A percentile compares a stretch with the other conserved stretches of the same genome.
These are phyloP conservation scores for Phalacrocorax brasilianus DNA, from an alignment of 2,113 vertebrate genomes.

Conservation along the genomic window DNA sequence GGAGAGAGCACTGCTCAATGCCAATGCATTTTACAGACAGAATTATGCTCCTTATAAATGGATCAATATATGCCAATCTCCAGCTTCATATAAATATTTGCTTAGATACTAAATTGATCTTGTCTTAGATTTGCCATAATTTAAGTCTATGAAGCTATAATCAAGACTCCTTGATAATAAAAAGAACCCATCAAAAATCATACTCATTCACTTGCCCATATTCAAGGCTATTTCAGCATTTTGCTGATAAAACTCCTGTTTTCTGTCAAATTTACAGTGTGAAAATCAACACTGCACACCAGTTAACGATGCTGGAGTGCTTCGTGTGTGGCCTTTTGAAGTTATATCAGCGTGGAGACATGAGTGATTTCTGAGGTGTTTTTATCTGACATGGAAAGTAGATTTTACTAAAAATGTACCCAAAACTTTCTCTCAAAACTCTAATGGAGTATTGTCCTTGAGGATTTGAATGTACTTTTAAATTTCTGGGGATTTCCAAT, in stretches of 20 bases:
- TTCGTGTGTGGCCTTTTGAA: constrained; percentile 22
- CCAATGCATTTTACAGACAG: background rate
- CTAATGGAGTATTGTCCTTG: background rate
- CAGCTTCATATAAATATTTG: constrained; percentile 53
- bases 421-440: background rate
- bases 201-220: constrained; percentile 34
- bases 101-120: constrained; percentile 63
- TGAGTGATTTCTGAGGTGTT: background rate
- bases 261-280: constrained; percentile 35
- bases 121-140: constrained; percentile 53
- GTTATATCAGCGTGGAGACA: background rate
- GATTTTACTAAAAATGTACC: background rate
- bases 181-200: constrained; percentile 58
- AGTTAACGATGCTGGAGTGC: constrained; percentile 29
- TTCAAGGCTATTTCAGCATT: constrained; percentile 46
- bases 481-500: background rate
- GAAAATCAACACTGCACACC: constrained; percentile 38
- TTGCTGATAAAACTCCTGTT: constrained; percentile 50
- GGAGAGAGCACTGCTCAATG: background rate
- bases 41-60: constrained; percentile 32
- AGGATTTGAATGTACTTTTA: background rate
- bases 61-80: constrained; percentile 44
- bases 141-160: constrained; percentile 58
- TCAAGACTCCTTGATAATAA: constrained; percentile 55
- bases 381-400: background rate